Percentiles rank a stretch among this genome's conserved stretches.
Evolutionary conservation across 2,797 vertebrate species (phyloP).

Genomic region (Xerus rutilus): DNA sequence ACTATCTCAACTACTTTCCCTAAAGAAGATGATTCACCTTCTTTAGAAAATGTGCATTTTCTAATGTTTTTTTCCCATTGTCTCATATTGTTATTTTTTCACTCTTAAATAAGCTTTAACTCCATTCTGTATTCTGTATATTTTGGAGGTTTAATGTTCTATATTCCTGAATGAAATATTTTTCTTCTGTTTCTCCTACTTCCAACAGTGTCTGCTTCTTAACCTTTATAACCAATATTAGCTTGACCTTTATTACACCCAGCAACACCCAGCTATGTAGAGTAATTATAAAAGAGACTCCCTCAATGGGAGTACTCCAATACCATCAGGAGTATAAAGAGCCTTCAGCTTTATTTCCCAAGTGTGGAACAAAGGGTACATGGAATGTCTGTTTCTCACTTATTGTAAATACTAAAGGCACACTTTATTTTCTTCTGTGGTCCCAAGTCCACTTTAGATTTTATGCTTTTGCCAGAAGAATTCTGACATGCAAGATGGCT

Average conservation of each 20-base stretch:
- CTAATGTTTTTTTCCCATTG: not conserved
- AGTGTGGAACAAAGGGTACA: not conserved
- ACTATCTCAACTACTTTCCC: not conserved
- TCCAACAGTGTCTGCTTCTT: not conserved
- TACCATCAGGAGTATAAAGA: not conserved
- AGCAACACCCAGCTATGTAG: not conserved
- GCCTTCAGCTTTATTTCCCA: constrained; percentile 49
- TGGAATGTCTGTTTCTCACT: not conserved
- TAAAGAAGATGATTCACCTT: not conserved
- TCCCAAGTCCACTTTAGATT: constrained; percentile 38
- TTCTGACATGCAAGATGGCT: constrained; percentile 53
- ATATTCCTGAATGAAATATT: not conserved
- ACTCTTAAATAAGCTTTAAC: not conserved
- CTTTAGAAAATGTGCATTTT: not conserved
- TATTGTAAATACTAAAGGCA: constrained; percentile 31
- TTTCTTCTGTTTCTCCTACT: not conserved
- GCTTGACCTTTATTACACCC: constrained; percentile 43
- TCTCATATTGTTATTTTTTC: not conserved
- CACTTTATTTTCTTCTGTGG: constrained; percentile 44
- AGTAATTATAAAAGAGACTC: constrained; percentile 31
- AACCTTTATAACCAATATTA: constrained; percentile 46
- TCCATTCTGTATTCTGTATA: not conserved
- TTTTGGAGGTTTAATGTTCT: not conserved
- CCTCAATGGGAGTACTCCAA: not conserved
- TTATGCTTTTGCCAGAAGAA: constrained; percentile 3